phyloP scores from a whole-genome alignment of 2,888 invertebrate species.

The Uropetala carovei region DNA sequence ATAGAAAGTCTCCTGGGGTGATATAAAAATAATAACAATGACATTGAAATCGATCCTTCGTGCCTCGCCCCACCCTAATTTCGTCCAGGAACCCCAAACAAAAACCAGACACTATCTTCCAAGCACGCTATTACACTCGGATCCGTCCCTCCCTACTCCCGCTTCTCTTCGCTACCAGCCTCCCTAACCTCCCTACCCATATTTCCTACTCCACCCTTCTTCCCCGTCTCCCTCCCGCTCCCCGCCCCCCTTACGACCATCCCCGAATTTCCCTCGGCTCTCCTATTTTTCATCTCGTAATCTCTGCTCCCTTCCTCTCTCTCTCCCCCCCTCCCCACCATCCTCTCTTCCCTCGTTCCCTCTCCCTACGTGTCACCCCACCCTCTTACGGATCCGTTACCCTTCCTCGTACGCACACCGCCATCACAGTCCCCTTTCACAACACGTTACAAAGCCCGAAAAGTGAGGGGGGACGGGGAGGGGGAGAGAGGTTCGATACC shows the following conservation, averaged over 20 bases:
- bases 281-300: conserved; percentile 4
- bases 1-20: too few species aligned
- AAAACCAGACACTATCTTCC: neutral
- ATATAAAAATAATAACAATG: too few species aligned
- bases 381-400: neutral
- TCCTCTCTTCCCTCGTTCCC: neutral
- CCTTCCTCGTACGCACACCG: neutral
- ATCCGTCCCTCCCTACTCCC: neutral
- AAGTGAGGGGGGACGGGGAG: too few species aligned
- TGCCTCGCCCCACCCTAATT: too few species aligned
- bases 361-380: neutral
- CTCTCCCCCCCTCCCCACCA: neutral
- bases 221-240: neutral
- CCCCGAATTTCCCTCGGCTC: neutral
- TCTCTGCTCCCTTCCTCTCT: neutral
- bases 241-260: neutral
- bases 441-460: neutral
- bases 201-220: too few species aligned
- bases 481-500: neutral
- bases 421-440: conserved; percentile 11
- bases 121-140: neutral
- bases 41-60: too few species aligned
- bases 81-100: too few species aligned
- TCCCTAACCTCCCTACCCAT: too few species aligned
- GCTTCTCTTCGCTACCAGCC: neutral